Evolutionary conservation across 1,140 invertebrate genomes (phyloP).

Genomic region (Notospermus geniculatus): DNA sequence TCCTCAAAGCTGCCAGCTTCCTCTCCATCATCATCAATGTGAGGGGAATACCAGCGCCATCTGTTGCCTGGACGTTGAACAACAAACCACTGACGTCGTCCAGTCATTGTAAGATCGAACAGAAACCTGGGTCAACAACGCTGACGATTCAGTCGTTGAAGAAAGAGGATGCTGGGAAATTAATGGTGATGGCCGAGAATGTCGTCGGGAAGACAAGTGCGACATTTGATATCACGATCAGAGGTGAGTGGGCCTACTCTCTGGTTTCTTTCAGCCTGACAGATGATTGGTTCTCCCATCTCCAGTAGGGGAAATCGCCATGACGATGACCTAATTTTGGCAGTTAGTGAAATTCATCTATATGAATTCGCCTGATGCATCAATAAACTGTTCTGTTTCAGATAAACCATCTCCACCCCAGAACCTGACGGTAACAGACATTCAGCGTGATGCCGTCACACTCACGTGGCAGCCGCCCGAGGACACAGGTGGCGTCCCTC

Average conservation of each 20-base stretch:
- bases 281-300: no score
- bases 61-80: constrained; percentile 83
- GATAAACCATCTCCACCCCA: constrained; percentile 35
- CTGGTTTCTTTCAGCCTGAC: no score
- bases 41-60: constrained; percentile 88
- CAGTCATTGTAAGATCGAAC: constrained; percentile 42
- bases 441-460: constrained; percentile 91
- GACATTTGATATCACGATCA: constrained; percentile 49
- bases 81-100: constrained; percentile 59
- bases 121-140: constrained; percentile 35
- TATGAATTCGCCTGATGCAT: no score
- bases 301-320: no score
- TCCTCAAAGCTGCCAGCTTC: constrained; percentile 46
- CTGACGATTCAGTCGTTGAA: constrained; percentile 47
- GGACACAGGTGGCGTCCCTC: constrained; percentile 82
- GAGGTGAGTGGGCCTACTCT: constrained; percentile 70
- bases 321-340: no score
- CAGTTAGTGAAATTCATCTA: no score
- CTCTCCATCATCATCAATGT: constrained; percentile 58
- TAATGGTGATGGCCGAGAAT: constrained; percentile 51
- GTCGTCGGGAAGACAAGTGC: constrained; percentile 47
- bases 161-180: constrained; percentile 44
- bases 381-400: constrained; percentile 19
- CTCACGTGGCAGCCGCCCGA: constrained; percentile 79
- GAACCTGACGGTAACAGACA: constrained; percentile 76